phyloP scores from a whole-genome alignment of 2,888 invertebrate genomes.

The Fragum whitleyi region DNA sequence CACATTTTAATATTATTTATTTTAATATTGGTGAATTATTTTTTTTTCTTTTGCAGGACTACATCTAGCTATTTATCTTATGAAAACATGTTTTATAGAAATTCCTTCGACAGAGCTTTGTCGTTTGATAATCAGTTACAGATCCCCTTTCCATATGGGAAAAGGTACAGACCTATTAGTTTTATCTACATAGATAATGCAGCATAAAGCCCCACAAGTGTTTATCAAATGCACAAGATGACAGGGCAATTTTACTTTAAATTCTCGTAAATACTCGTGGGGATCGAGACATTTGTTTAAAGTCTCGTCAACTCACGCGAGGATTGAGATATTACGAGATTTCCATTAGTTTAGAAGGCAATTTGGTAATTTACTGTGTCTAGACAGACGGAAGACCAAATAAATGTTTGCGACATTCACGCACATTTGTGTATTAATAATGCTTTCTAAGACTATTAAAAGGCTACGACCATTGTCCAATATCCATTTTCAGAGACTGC shows the following conservation, averaged over 20 bases:
- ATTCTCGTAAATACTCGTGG: constrained; percentile 5
- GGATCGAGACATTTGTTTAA: constrained; percentile 6
- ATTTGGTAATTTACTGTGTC: constrained; percentile 1
- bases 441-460: constrained; percentile 1
- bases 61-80: too few species aligned
- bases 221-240: constrained; percentile 5
- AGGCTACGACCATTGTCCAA: not conserved
- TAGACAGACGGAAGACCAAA: constrained; percentile 8
- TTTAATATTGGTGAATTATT: too few species aligned
- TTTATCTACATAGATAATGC: constrained; percentile 7
- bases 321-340: constrained; percentile 16
- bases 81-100: too few species aligned
- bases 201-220: not conserved
- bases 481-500: not conserved
- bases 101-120: too few species aligned
- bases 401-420: constrained; percentile 1
- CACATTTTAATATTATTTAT: too few species aligned
- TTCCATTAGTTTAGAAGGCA: constrained; percentile 5
- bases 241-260: constrained; percentile 10
- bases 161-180: not conserved
- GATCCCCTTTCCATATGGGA: too few species aligned
- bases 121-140: too few species aligned
- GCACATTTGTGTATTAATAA: not conserved
- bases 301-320: constrained; percentile 11
- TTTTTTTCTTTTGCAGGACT: too few species aligned